Base-by-base conservation (phyloP, 2,888 invertebrate species). In the Homarus gammarus region DNA sequence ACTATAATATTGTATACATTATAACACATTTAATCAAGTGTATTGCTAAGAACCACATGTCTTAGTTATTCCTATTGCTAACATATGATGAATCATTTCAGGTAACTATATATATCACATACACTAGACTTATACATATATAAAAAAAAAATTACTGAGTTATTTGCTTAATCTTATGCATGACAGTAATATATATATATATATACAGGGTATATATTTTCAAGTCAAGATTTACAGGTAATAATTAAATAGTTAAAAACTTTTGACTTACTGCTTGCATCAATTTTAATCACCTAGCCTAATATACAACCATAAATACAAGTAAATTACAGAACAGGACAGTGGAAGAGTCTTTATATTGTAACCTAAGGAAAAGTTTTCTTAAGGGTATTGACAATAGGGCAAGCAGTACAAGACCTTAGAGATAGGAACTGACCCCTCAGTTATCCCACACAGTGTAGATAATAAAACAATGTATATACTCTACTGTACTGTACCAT, bases 341-440 rank as follows among this genome's bases (percentile, higher is more conserved):
- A 78, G 22, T 27, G 44, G 36, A 61, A 38, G 40, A 27, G 61
- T 51, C n/a, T 79, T 49, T 64, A 49, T 49, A 33, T 33, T 40
- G 79, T 64, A 79, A 40, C 61, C 79, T 79, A 79, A 61, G n/a
- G 64, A 79, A 79, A 79, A 79, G 38, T 61, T 33, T 61, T 61
- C 2, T 38, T 27, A 61, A n/a, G 61, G 79, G 79, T 36, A 22
- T 18, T 38, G 38, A 33, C n/a, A 51, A 61, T 36, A 27, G 38
- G 64, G 61, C 79, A 61, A 33, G 79, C 61, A 38, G 79, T 61
- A 56, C 56, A 64, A 61, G 38, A 38, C 27, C 38, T 79, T 64
- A 27, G 79, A 12, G 40, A 64, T 36, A 27, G 0, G n/a, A 44
- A n/a, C 56, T 22, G 61, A 61, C 77, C 51, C 78, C 51, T 78